Conservation (phyloP, 1,140 invertebrate species). For the Cydia pomonella region DNA sequence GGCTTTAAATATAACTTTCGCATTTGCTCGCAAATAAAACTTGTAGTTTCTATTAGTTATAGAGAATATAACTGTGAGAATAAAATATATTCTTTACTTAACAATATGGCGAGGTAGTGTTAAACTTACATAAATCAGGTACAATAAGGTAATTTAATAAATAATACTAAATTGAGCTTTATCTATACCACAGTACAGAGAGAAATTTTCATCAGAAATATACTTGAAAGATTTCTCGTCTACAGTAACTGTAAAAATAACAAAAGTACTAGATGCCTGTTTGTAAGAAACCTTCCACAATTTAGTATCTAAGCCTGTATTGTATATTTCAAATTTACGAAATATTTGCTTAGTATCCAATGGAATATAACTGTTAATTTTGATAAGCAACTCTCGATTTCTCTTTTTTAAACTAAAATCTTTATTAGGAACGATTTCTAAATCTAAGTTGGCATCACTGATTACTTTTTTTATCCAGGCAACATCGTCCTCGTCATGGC, state of each 20-base stretch:
- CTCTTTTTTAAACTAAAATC: not conserved
- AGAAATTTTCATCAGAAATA: conserved; percentile 5
- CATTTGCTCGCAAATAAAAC: too few species aligned
- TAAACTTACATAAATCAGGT: not conserved
- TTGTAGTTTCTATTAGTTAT: too few species aligned
- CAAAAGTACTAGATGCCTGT: not conserved
- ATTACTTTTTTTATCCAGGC: conserved; percentile 29
- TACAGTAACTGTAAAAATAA: not conserved
- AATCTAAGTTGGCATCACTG: conserved; percentile 6
- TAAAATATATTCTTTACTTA: not conserved
- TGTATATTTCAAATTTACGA: conserved; percentile 8
- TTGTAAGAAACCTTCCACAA: not conserved
- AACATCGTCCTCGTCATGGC: conserved; percentile 42
- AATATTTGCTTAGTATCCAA: not conserved
- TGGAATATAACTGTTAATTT: conserved; percentile 3
- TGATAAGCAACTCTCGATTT: not conserved
- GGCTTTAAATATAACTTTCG: too few species aligned
- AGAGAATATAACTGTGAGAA: not conserved
- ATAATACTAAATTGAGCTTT: conserved; percentile 25
- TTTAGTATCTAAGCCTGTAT: not conserved
- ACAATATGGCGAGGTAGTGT: not conserved
- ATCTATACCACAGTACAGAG: not conserved
- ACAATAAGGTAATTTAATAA: not conserved
- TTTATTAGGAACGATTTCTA: not conserved
- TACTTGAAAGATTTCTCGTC: conserved; percentile 22